Conservation (phyloP, 2,113 vertebrate species). For the Crotalus viridis region DNA sequence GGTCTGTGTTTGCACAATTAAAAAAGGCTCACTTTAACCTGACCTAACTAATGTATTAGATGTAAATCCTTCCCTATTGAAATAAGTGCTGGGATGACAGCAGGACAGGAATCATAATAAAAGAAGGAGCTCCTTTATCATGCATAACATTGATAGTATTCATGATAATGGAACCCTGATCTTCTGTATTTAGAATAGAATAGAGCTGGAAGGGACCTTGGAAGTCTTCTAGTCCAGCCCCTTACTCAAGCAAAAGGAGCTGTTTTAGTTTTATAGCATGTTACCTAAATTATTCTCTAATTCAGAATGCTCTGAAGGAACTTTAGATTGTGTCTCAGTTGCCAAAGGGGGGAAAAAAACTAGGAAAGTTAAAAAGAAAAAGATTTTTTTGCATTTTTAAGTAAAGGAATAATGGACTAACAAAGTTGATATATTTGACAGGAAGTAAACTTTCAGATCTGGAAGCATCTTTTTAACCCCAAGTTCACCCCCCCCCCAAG, state of each 20-base stretch:
- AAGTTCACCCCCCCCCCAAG: conserved; percentile 37
- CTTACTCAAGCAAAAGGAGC: no score
- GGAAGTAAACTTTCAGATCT: conserved; percentile 54
- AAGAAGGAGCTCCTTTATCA: conserved; percentile 65
- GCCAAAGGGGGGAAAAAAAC: conserved; percentile 64
- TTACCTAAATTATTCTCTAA: conserved; percentile 64
- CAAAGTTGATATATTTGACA: conserved; percentile 22
- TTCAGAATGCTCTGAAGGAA: conserved; percentile 55
- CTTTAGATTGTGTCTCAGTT: conserved; percentile 54
- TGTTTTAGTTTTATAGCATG: conserved; percentile 45
- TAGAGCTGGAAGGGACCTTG: no score
- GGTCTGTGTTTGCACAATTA: conserved; percentile 83
- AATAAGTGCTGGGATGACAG: conserved; percentile 79
- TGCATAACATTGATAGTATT: conserved; percentile 78
- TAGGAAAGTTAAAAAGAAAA: conserved; percentile 56
- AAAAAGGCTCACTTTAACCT: conserved; percentile 69
- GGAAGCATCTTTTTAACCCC: conserved; percentile 25
- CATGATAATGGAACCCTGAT: conserved; percentile 73
- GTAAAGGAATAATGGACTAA: conserved; percentile 47
- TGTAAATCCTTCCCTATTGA: conserved; percentile 82
- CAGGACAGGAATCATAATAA: conserved; percentile 78
- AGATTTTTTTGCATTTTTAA: conserved; percentile 57
- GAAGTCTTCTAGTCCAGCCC: no score
- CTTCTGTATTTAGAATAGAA: conserved; percentile 53
- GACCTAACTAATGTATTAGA: conserved; percentile 72